These are phyloP conservation scores for Coelinius sp. DNA, from an alignment of 2,888 invertebrate genomes.

Conservation along the genomic window DNA sequence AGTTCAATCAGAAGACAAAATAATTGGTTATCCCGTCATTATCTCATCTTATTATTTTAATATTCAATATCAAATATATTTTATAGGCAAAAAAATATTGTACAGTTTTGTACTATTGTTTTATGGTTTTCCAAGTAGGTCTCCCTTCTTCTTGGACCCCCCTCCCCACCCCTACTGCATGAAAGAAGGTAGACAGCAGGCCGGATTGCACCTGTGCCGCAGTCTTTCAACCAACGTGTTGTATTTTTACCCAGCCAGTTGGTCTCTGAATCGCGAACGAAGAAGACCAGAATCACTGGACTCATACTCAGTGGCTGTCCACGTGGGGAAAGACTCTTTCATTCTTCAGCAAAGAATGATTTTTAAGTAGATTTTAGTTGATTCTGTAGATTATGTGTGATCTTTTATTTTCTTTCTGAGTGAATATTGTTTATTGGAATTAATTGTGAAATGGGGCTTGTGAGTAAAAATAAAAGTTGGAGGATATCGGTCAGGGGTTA, in stretches of 20 bases:
- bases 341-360: not conserved
- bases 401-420: not conserved
- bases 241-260: constrained; percentile 70
- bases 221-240: constrained; percentile 57
- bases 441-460: not conserved
- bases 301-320: constrained; percentile 8
- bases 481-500: not conserved
- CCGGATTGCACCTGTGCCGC: constrained; percentile 64
- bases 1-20: too few species aligned
- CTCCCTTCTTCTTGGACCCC: constrained; percentile 36
- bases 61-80: not conserved
- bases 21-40: too few species aligned
- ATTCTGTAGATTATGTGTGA: not conserved
- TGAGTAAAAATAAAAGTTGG: not conserved
- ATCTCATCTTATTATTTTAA: too few species aligned
- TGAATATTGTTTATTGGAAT: not conserved
- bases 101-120: not conserved
- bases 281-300: constrained; percentile 55
- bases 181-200: constrained; percentile 49
- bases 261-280: constrained; percentile 63
- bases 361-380: not conserved
- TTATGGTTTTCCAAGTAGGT: constrained; percentile 17
- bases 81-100: not conserved
- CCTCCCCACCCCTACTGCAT: constrained; percentile 41
- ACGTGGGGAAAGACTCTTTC: not conserved